Evolutionary conservation across 1,140 invertebrate genomes (phyloP).

Genomic region (Psix sp.): DNA sequence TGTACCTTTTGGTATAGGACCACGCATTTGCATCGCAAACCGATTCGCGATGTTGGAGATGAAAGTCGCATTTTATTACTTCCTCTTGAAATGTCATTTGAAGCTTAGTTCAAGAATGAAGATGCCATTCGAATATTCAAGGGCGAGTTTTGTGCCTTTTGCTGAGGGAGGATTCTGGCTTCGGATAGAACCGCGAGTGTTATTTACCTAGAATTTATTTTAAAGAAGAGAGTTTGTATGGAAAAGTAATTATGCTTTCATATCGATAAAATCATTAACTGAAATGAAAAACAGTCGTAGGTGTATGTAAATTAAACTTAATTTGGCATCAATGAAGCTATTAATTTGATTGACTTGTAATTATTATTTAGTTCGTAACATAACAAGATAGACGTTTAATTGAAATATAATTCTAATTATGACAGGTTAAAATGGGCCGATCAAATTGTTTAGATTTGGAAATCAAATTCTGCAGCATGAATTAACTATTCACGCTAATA

Average conservation of each 20-base stretch:
- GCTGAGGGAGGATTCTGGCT: constrained; percentile 67
- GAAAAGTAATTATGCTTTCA: background rate
- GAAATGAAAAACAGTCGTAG: too few species aligned
- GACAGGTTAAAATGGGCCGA: too few species aligned
- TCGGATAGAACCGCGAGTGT: constrained; percentile 31
- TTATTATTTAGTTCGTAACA: too few species aligned
- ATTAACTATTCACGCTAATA: too few species aligned
- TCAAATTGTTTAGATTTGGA: too few species aligned
- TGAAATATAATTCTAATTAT: too few species aligned
- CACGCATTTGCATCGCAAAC: constrained; percentile 41
- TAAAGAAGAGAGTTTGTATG: background rate
- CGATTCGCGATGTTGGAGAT: constrained; percentile 50
- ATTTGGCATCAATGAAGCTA: too few species aligned
- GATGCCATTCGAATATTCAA: constrained; percentile 56
- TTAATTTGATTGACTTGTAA: too few species aligned
- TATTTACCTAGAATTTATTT: constrained; percentile 17
- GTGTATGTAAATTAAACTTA: too few species aligned
- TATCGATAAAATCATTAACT: too few species aligned
- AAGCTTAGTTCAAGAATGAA: constrained; percentile 58
- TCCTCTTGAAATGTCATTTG: constrained; percentile 62
- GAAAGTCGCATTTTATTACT: constrained; percentile 65
- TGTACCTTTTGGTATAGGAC: constrained; percentile 48
- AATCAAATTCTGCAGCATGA: too few species aligned
- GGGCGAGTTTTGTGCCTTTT: constrained; percentile 49
- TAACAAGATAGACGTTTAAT: too few species aligned